Evolutionary conservation across 2,113 vertebrate species (phyloP).

Genomic region (Mesembrinibis cayennensis): DNA sequence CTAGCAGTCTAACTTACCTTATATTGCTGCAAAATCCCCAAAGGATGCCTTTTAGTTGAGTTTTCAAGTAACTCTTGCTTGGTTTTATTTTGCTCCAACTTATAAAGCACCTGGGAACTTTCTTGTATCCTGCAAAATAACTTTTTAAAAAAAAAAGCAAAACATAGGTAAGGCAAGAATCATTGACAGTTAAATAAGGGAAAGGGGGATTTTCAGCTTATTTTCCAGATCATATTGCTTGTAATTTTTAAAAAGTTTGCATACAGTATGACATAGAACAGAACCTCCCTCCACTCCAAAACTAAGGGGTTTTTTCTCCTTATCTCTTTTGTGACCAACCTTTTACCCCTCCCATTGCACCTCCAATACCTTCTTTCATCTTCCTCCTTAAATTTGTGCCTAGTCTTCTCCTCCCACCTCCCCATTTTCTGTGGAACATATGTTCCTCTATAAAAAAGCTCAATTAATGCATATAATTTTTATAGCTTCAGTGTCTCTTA

Average conservation of each 20-base stretch:
- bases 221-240: neutral
- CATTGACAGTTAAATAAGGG: neutral
- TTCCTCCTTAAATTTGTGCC: neutral
- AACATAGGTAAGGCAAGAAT: neutral
- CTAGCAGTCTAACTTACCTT: constrained; percentile 65
- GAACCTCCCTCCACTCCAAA: neutral
- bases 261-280: neutral
- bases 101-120: constrained; percentile 86
- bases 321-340: neutral
- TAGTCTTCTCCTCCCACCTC: neutral
- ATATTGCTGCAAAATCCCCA: constrained; percentile 76
- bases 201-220: neutral
- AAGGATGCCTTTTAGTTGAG: constrained; percentile 47
- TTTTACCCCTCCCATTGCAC: neutral
- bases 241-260: neutral
- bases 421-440: neutral
- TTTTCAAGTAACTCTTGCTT: constrained; percentile 35
- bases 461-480: neutral
- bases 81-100: constrained; percentile 73
- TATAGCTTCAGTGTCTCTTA: neutral
- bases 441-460: neutral
- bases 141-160: constrained; percentile 70
- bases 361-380: neutral
- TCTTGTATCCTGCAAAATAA: constrained; percentile 89
- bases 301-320: neutral